A percentile compares a stretch with the other conserved stretches of the same genome.
phyloP scores from a whole-genome alignment of 2,797 vertebrate genomes.

The Saguinus oedipus region DNA sequence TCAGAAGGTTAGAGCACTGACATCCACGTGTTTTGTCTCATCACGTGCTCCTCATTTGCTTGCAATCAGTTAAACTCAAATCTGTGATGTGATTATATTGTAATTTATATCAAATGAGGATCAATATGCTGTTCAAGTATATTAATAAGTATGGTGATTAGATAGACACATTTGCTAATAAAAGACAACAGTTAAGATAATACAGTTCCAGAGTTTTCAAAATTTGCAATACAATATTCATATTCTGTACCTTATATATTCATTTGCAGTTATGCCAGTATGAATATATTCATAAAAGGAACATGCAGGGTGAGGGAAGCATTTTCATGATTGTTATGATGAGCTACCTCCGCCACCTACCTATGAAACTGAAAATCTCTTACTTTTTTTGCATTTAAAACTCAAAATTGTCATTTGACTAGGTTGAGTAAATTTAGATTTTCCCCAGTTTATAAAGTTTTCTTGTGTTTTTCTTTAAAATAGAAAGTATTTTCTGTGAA shows the following conservation, averaged over 20 bases:
- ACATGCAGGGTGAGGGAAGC: neutral
- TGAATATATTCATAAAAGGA: neutral
- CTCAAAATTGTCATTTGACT: neutral
- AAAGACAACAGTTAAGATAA: constrained; percentile 59
- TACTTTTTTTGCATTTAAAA: neutral
- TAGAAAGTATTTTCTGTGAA: constrained; percentile 35
- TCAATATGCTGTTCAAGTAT: constrained; percentile 52
- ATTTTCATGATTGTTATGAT: neutral
- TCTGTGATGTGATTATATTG: constrained; percentile 61
- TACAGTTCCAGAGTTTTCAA: neutral
- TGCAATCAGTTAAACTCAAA: constrained; percentile 31
- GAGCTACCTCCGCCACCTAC: neutral
- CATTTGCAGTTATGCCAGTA: accelerated
- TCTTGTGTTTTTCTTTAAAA: neutral
- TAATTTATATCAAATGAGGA: constrained; percentile 76
- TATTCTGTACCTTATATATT: neutral
- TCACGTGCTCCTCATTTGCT: constrained; percentile 55
- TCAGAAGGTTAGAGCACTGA: constrained; percentile 80
- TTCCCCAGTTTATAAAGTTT: neutral
- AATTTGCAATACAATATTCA: neutral
- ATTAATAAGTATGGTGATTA: constrained; percentile 67
- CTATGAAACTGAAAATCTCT: neutral
- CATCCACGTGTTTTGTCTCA: constrained; percentile 76
- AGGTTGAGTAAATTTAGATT: neutral
- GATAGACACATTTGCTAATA: constrained; percentile 69